These are phyloP conservation scores for Zaprionus inermis DNA, from an alignment of 1,140 invertebrate species.

Conservation along the genomic window DNA sequence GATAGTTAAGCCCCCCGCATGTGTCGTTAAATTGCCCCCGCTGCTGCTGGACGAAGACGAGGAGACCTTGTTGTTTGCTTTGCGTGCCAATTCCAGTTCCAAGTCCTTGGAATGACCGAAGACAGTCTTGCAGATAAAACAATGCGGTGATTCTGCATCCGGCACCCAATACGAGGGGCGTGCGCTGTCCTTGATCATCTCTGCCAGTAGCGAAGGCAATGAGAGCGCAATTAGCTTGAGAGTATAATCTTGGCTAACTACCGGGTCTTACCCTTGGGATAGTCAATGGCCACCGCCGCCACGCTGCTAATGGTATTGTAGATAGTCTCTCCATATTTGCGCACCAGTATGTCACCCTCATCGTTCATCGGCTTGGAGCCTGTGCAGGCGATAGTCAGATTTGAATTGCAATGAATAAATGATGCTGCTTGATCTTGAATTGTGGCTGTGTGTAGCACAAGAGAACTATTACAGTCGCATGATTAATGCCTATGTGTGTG, in stretches of 20 bases:
- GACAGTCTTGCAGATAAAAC: constrained; percentile 87
- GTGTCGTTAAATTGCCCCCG: not conserved
- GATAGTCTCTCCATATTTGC: constrained; percentile 88
- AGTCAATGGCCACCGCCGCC: constrained; percentile 85
- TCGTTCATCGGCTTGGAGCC: constrained; percentile 53
- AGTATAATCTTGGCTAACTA: not conserved
- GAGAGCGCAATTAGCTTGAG: not conserved
- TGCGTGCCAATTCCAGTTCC: constrained; percentile 29
- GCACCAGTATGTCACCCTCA: constrained; percentile 86
- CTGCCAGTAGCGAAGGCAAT: constrained; percentile 80
- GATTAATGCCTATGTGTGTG: constrained; percentile 28
- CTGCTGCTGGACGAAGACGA: constrained; percentile 1
- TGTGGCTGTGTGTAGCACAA: constrained; percentile 31
- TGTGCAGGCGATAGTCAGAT: constrained; percentile 51
- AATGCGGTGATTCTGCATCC: constrained; percentile 88
- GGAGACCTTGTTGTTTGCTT: constrained; percentile 5
- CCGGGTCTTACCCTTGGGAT: constrained; percentile 73
- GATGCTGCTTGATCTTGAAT: constrained; percentile 39
- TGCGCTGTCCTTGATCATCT: constrained; percentile 91
- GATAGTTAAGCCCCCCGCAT: constrained; percentile 26
- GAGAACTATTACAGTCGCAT: constrained; percentile 8
- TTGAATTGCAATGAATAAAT: constrained; percentile 47
- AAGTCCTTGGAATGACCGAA: constrained; percentile 86
- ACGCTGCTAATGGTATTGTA: constrained; percentile 87
- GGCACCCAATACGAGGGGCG: constrained; percentile 93